These are phyloP conservation scores for Stegodyphus dumicola DNA, from an alignment of 1,140 invertebrate species.

Conservation along the genomic window DNA sequence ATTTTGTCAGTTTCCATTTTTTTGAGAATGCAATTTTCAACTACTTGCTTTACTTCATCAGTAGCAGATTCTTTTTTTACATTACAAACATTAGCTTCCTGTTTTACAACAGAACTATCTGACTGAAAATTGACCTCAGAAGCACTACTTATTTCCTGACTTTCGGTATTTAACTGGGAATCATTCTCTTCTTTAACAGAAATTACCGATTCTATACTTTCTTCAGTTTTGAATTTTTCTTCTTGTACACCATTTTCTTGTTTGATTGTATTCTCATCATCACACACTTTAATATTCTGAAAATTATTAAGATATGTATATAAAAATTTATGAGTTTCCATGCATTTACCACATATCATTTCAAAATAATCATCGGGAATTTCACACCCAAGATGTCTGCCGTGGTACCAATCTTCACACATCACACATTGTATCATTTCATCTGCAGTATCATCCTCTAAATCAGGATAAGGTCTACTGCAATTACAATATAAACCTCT, in stretches of 20 bases:
- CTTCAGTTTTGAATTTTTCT: not conserved
- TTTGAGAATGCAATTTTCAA: not conserved
- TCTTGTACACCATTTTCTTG: not conserved
- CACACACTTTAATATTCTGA: not conserved
- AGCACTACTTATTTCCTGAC: not conserved
- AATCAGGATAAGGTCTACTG: conserved; percentile 94
- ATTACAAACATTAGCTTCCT: not conserved
- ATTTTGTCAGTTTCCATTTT: not conserved
- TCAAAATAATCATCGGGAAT: conserved; percentile 76
- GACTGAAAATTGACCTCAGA: not conserved
- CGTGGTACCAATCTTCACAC: conserved; percentile 95
- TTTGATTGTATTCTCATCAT: not conserved
- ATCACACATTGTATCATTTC: conserved; percentile 97
- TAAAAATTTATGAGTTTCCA: conserved; percentile 80
- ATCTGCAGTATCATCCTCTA: conserved; percentile 81
- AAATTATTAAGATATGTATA: conserved; percentile 74
- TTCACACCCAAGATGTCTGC: conserved; percentile 69
- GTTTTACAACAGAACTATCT: not conserved
- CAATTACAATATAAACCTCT: conserved; percentile 93
- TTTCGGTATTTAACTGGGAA: not conserved
- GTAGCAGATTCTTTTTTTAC: not conserved
- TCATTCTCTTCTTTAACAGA: not conserved
- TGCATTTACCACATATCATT: conserved; percentile 77
- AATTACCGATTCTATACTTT: too few species aligned
- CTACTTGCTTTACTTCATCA: not conserved